Base-by-base conservation (phyloP, 2,888 invertebrate species). In the Drosophila austrosaltans region DNA sequence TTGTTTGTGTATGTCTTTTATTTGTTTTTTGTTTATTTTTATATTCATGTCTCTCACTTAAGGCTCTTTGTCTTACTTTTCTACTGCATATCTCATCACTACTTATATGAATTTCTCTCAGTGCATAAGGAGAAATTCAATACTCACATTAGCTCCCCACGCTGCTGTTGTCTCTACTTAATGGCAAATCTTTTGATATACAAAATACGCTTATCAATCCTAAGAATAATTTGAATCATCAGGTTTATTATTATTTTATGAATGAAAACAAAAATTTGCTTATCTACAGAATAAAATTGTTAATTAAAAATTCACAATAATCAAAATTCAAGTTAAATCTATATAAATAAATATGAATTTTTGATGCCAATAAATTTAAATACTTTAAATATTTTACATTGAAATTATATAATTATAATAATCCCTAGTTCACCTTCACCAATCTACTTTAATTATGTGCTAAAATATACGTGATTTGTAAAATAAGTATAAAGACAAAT, bases 391-490 rank as follows among this genome's bases (percentile, higher is more conserved):
- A 6, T 16, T 42, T 42, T 1, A 42, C 6, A 10, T 12, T 10
- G 1, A n/a, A 5, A n/a, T n/a, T n/a, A n/a, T n/a, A n/a, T n/a
- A n/a, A n/a, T n/a, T n/a, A n/a, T n/a, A n/a, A n/a, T n/a, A n/a
- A n/a, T n/a, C n/a, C n/a, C n/a, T n/a, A n/a, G n/a, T n/a, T n/a
- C n/a, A n/a, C 44, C 44, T 44, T 44, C 40, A n/a, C n/a, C 40
- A 4, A 40, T 4, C 16, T 4, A 57, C 20, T 56, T 57, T 64
- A 22, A 64, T 66, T 68, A 36, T 36, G 2, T 7, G 36, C 3
- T 36, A 8, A 36, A 36, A 53, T 58, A 30, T 68, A 66, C 66
- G 40, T 40, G 44, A 16, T 20, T 8, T 44, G 44, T 44, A 12
- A 39, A 6, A 32, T 6, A 32, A 32, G 32, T 40, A 40, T 6